Evolutionary conservation across 1,140 invertebrate species (phyloP).

Genomic region (Drosophila grimshawi): DNA sequence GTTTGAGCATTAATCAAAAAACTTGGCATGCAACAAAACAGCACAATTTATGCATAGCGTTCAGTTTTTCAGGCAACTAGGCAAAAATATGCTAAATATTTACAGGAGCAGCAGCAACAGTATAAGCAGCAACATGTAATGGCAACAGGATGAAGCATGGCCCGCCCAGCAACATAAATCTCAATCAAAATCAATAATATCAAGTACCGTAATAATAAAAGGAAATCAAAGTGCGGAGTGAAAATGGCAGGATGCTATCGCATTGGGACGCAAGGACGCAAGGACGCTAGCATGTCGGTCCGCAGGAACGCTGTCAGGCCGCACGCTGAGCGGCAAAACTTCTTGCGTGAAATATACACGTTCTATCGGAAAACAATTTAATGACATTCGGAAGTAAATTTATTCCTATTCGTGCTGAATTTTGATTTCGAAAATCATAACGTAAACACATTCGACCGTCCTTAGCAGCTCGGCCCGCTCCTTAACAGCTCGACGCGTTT

Average conservation of each 20-base stretch:
- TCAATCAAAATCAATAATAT: constrained; percentile 83
- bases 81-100: constrained; percentile 69
- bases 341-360: constrained; percentile 81
- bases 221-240: constrained; percentile 45
- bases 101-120: constrained; percentile 22
- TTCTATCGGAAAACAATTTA: constrained; percentile 84
- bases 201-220: constrained; percentile 80
- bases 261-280: constrained; percentile 18
- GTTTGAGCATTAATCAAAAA: constrained; percentile 68
- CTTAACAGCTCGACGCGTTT: constrained; percentile 34
- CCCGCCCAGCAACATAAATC: constrained; percentile 62
- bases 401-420: constrained; percentile 84
- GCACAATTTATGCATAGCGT: constrained; percentile 56
- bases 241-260: neutral
- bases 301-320: constrained; percentile 5
- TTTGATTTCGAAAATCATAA: constrained; percentile 84
- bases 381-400: constrained; percentile 84
- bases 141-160: constrained; percentile 26
- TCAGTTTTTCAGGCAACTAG: constrained; percentile 32
- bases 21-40: constrained; percentile 37
- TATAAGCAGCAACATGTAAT: constrained; percentile 20
- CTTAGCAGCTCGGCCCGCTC: constrained; percentile 6
- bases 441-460: constrained; percentile 77
- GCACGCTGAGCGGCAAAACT: constrained; percentile 48
- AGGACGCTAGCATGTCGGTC: constrained; percentile 11